Evolutionary conservation across 2,113 vertebrate species (phyloP).

Genomic region (Pantherophis guttatus): DNA sequence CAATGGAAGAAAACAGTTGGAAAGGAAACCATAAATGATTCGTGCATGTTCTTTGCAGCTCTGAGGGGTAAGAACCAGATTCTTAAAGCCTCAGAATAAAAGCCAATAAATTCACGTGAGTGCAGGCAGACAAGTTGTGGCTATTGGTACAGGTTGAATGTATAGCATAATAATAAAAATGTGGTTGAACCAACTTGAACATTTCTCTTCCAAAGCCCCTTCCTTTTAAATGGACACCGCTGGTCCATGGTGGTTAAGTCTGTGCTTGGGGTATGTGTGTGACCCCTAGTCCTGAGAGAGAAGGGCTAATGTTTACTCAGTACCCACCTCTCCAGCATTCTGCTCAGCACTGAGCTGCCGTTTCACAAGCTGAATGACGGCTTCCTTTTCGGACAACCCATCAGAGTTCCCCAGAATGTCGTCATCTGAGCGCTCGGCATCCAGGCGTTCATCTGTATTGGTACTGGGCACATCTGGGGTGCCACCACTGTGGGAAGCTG

Average conservation of each 20-base stretch:
- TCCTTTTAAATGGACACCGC: neutral
- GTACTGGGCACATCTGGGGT: conserved; percentile 90
- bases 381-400: conserved; percentile 79
- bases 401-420: conserved; percentile 77
- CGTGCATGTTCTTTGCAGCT: neutral
- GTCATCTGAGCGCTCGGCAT: conserved; percentile 74
- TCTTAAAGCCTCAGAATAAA: neutral
- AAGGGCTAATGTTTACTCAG: neutral
- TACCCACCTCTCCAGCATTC: conserved; percentile 73
- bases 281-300: neutral
- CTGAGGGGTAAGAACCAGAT: neutral
- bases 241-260: neutral
- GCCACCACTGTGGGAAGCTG: conserved; percentile 70
- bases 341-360: conserved; percentile 78
- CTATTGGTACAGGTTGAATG: neutral
- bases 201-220: neutral
- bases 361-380: conserved; percentile 73
- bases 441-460: conserved; percentile 86
- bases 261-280: neutral
- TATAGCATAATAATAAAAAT: neutral
- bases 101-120: neutral
- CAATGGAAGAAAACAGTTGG: neutral
- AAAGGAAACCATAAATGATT: neutral
- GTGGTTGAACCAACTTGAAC: neutral
- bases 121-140: neutral